phyloP scores from a whole-genome alignment of 2,797 vertebrate genomes.

The Harpagifer antarcticus region DNA sequence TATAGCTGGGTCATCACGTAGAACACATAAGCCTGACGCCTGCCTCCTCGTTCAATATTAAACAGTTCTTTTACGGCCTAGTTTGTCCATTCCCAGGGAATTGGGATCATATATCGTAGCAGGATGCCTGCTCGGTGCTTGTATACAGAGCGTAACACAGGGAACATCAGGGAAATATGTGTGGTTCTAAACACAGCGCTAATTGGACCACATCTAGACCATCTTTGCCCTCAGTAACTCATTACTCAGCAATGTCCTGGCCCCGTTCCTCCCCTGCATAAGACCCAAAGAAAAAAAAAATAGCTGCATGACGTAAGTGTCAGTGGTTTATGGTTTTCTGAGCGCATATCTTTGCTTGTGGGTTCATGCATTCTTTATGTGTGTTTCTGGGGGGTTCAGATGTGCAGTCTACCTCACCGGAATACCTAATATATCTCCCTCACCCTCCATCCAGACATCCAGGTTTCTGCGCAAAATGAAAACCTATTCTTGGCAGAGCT shows the following conservation, averaged over 20 bases:
- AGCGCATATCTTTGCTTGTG: constrained; percentile 33
- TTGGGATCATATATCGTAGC: constrained; percentile 22
- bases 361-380: constrained; percentile 36
- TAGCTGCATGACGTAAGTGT: constrained; percentile 67
- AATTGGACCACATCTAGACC: constrained; percentile 76
- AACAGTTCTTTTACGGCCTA: constrained; percentile 18
- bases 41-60: constrained; percentile 13
- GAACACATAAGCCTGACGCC: not conserved
- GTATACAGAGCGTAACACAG: constrained; percentile 56
- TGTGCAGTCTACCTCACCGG: constrained; percentile 40
- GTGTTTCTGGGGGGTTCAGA: constrained; percentile 31
- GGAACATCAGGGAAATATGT: constrained; percentile 65
- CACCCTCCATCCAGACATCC: not conserved
- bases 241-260: constrained; percentile 74
- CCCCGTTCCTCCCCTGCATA: constrained; percentile 44
- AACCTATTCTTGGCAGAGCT: constrained; percentile 46
- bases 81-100: constrained; percentile 31
- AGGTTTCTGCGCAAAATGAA: constrained; percentile 31
- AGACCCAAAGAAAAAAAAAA: constrained; percentile 37
- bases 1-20: constrained; percentile 3
- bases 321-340: constrained; percentile 52
- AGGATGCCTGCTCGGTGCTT: constrained; percentile 43
- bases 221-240: constrained; percentile 71
- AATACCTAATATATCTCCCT: constrained; percentile 8
- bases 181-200: constrained; percentile 70